A percentile compares a stretch with the other conserved stretches of the same genome.
phyloP scores from a whole-genome alignment of 2,797 vertebrate species.

The Crax fasciolata region DNA sequence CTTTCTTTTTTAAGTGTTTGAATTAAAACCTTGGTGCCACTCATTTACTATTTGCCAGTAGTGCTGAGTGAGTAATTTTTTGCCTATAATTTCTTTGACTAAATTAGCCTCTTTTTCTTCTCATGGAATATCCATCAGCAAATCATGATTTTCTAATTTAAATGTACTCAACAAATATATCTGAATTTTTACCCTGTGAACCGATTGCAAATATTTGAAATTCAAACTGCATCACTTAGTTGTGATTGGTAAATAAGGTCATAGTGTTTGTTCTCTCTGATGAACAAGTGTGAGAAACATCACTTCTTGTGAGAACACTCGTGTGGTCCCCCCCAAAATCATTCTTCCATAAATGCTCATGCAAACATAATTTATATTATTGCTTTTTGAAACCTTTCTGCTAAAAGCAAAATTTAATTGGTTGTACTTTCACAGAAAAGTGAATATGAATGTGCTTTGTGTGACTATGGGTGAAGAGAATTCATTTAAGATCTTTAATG shows the following conservation, averaged over 20 bases:
- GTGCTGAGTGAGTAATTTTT: slow-evolving; percentile 53
- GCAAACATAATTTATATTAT: background rate
- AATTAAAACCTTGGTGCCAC: slow-evolving; percentile 59
- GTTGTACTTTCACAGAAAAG: background rate
- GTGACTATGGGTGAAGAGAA: background rate
- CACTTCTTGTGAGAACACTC: background rate
- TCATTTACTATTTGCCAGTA: slow-evolving; percentile 36
- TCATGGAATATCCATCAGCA: slow-evolving; percentile 62
- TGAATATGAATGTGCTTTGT: background rate
- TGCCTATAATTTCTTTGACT: slow-evolving; percentile 47
- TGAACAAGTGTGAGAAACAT: background rate
- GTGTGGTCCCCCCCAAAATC: background rate
- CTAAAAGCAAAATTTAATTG: background rate
- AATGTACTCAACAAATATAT: slow-evolving; percentile 19
- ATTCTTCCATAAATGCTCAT: background rate
- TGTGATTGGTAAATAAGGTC: slow-evolving; percentile 30
- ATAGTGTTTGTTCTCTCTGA: background rate
- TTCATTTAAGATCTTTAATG: background rate
- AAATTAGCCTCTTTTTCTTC: slow-evolving; percentile 58
- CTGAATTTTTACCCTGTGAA: slow-evolving; percentile 22
- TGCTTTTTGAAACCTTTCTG: background rate
- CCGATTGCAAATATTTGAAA: slow-evolving; percentile 57
- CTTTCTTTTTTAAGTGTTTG: slow-evolving; percentile 61
- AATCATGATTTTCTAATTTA: slow-evolving; percentile 62
- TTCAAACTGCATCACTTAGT: background rate